Evolutionary conservation across 2,888 invertebrate genomes (phyloP).

Genomic region (Lasioglossum malachurum): DNA sequence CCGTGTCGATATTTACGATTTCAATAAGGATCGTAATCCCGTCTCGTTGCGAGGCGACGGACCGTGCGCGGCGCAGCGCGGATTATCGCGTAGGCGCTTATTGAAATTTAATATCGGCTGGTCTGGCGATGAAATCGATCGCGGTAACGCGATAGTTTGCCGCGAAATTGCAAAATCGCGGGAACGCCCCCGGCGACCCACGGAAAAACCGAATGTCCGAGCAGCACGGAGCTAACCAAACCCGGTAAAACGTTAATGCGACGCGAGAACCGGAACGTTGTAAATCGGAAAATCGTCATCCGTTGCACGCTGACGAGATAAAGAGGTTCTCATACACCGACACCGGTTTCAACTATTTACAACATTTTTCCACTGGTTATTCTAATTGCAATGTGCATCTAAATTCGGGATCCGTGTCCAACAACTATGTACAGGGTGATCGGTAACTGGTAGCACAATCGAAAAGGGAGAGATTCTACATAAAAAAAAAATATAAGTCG

Average conservation of each 20-base stretch:
- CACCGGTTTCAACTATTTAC: neutral
- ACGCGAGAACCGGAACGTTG: constrained; percentile 14
- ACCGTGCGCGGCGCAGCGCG: constrained; percentile 37
- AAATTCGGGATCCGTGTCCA: neutral
- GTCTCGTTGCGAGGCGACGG: constrained; percentile 44
- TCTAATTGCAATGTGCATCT: neutral
- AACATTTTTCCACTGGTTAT: neutral
- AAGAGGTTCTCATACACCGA: neutral
- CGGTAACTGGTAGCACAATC: neutral
- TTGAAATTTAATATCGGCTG: constrained; percentile 70
- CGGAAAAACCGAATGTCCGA: constrained; percentile 31
- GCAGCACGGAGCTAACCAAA: neutral
- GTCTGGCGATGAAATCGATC: constrained; percentile 61
- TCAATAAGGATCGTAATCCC: constrained; percentile 65
- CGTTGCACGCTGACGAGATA: neutral
- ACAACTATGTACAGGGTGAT: neutral
- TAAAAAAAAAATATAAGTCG: too few relatives aligned
- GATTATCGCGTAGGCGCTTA: constrained; percentile 63
- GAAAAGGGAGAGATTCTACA: too few relatives aligned
- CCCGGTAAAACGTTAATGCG: constrained; percentile 34
- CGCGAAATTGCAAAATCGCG: constrained; percentile 62
- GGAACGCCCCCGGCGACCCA: neutral
- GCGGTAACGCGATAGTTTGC: constrained; percentile 60
- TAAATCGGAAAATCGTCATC: constrained; percentile 33
- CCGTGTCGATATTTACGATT: constrained; percentile 61